Percentiles rank a stretch among this genome's conserved stretches.
Evolutionary conservation across 2,113 vertebrate species (phyloP).

Genomic region (Rousettus leschenaultii): DNA sequence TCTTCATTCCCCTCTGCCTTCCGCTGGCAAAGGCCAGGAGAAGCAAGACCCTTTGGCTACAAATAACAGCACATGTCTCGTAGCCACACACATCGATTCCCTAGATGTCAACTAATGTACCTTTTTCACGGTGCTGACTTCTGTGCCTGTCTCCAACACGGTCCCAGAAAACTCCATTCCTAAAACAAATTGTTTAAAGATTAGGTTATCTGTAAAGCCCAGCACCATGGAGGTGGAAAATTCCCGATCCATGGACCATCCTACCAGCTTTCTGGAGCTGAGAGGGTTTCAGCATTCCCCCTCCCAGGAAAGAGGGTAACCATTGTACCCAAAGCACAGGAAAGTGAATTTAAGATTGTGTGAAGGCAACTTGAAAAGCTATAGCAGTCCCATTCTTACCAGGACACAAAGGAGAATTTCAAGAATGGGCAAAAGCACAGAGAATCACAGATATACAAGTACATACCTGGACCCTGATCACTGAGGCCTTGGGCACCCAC

Average conservation of each 20-base stretch:
- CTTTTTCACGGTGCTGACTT: constrained; percentile 66
- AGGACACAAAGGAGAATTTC: not conserved
- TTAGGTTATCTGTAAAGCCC: not conserved
- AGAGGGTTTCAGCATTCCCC: not conserved
- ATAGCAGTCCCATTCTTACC: not conserved
- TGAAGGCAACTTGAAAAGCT: not conserved
- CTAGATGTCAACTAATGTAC: not conserved
- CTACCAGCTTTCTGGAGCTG: not conserved
- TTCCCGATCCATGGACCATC: not conserved
- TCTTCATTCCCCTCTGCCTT: not conserved
- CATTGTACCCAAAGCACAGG: not conserved
- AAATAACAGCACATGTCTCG: not conserved
- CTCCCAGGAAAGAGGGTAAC: not conserved
- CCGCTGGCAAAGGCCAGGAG: not conserved
- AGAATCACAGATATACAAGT: not conserved
- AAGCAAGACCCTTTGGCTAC: not conserved
- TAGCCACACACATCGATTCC: rapidly evolving
- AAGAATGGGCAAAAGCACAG: not conserved
- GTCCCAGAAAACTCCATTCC: constrained; percentile 78
- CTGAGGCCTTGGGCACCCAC: not conserved
- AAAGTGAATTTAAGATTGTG: not conserved
- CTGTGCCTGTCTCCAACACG: constrained; percentile 71
- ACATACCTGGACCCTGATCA: not conserved
- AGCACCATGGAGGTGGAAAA: not conserved
- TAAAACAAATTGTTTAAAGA: constrained; percentile 53